Evolutionary conservation across 1,140 invertebrate genomes (phyloP).

Genomic region (Drosophila equinoxialis): DNA sequence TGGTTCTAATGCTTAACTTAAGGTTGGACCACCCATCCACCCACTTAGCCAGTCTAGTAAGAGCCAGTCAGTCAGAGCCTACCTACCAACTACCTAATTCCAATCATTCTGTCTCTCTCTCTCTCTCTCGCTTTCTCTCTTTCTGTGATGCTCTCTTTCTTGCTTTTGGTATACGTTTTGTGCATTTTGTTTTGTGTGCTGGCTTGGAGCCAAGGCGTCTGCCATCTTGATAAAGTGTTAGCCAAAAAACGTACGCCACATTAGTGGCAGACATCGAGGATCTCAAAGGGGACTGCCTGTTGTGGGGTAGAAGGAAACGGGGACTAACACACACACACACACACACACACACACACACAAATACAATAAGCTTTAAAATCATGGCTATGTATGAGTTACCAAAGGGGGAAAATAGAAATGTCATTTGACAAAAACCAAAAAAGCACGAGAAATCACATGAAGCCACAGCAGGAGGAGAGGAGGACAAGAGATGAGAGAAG

Average conservation of each 20-base stretch:
- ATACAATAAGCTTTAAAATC: slow-evolving; percentile 18
- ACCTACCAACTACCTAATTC: neutral
- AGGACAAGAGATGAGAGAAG: neutral
- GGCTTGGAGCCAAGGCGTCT: slow-evolving; percentile 72
- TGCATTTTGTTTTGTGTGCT: slow-evolving; percentile 60
- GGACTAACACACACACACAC: slow-evolving; percentile 35
- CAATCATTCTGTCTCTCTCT: neutral
- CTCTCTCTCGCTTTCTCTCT: neutral
- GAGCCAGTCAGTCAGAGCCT: slow-evolving; percentile 22
- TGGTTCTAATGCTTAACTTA: neutral
- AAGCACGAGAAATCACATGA: slow-evolving; percentile 53
- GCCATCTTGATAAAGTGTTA: slow-evolving; percentile 81
- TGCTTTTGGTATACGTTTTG: slow-evolving; percentile 58
- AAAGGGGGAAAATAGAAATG: slow-evolving; percentile 73
- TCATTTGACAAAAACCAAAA: slow-evolving; percentile 70
- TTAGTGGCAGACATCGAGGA: slow-evolving; percentile 65
- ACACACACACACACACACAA: slow-evolving; percentile 1
- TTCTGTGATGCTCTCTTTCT: slow-evolving; percentile 34
- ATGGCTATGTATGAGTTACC: slow-evolving; percentile 62
- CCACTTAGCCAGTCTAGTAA: slow-evolving; percentile 11
- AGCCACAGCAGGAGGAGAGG: neutral
- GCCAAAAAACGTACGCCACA: slow-evolving; percentile 80
- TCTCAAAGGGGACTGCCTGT: slow-evolving; percentile 1
- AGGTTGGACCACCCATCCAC: neutral
- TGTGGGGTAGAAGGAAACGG: too few species aligned